A percentile compares a stretch with the other conserved stretches of the same genome.
Evolutionary conservation across 2,797 vertebrate species (phyloP).

Genomic region (Phaenicophaeus curvirostris): DNA sequence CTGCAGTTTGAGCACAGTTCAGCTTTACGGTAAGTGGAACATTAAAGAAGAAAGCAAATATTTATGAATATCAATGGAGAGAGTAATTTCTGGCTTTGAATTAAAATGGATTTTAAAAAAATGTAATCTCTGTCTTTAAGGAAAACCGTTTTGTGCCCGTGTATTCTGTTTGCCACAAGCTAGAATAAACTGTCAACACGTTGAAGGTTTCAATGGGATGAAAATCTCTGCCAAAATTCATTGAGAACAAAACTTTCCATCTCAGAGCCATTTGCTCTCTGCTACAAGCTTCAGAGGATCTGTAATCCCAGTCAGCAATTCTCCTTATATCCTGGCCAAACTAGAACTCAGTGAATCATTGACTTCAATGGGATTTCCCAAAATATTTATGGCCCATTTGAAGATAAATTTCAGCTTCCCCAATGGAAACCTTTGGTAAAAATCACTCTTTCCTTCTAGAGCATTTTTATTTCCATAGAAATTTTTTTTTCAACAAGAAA

Average conservation of each 20-base stretch:
- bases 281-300: not conserved
- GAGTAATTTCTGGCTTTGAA: not conserved
- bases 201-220: not conserved
- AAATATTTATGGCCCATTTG: not conserved
- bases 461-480: not conserved
- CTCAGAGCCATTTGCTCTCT: not conserved
- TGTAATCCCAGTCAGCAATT: not conserved
- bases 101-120: not conserved
- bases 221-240: not conserved
- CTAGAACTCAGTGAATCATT: not conserved
- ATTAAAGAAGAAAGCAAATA: not conserved
- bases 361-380: not conserved
- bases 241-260: not conserved
- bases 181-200: not conserved
- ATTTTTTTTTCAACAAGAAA: rapidly evolving
- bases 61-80: not conserved
- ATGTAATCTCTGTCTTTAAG: not conserved
- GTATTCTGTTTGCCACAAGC: not conserved
- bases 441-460: not conserved
- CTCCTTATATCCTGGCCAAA: not conserved
- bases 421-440: not conserved
- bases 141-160: not conserved
- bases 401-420: not conserved
- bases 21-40: not conserved
- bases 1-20: not conserved